Base-by-base conservation (phyloP, 2,113 vertebrate species). In the Opisthocomus hoazin region DNA sequence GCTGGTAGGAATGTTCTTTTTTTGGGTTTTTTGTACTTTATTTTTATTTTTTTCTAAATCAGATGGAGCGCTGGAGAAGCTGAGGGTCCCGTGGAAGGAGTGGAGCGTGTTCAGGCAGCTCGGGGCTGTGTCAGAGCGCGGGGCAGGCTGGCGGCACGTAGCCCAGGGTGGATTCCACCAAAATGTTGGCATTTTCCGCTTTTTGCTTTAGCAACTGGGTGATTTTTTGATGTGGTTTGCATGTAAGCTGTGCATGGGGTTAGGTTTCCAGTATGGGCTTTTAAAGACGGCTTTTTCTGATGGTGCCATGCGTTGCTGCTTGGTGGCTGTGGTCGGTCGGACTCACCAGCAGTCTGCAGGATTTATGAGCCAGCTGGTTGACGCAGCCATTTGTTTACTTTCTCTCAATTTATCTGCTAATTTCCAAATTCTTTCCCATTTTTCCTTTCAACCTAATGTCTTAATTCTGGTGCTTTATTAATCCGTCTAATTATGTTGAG, bases 381-480 rank as follows among this genome's bases (percentile, higher is more conserved):
- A 39, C 69, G 78, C 36, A 11, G 83, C 56, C 46, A 14, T 20
- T 58, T 81, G 37, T 82, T 92, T 79, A 39, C 36, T 86, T 86
- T 68, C 51, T 86, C 34, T 82, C 46, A 34, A 41, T 76, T 85
- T 73, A 43, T 87, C 71, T 92, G 43, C 83, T 58, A 5, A 86
- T 93, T 94, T 95, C 73, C 41, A 66, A 30, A 56, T 65, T 84
- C 68, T 86, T 85, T 61, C 78, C 51, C 66, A 15, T 87, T 95
- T 94, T 93, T 64, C 75, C 63, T 95, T 94, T 88, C 85, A 80
- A 56, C 76, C 23, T 78, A 24, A 74, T 78, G 57, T 87, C 90
- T 93, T 84, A 66, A 93, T 94, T 90, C 83, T 94, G 76, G 48
- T 89, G 68, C 73, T 93, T 90, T 94, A 89, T 90, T 95, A 96